Evolutionary conservation across 2,113 vertebrate genomes (phyloP), one percentile per base, ranked within the genome.

Genomic region (Guaruba guarouba): DNA sequence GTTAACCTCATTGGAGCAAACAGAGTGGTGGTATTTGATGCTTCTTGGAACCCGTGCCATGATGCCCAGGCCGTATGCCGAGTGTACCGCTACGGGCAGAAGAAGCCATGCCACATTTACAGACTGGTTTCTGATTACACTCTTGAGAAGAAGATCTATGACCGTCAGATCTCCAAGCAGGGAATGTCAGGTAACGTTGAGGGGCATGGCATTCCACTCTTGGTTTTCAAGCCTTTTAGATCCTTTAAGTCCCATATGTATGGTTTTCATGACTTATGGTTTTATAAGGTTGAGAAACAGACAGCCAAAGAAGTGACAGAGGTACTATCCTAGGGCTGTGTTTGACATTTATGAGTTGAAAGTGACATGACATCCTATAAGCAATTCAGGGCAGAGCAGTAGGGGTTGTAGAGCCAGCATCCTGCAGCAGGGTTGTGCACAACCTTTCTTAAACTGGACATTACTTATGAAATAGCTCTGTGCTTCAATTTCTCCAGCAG

Each of bases 21-120:
- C 96, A 98, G 99, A 11, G 99, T 99, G 41, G 99, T 99, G 57
- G 99, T 99, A 75, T 99, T 99, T 51, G 99, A 99, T 9, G 99
- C 99, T 57, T 99, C 99, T 48, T 99, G 99, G 99, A 99, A 99
- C 96, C 99, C 99, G 1, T 99, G 99, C 93, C 99, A 99, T 3
- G 99, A 99, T 1, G 99, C 99, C 37, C 99, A 99, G 97, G 99
- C 99, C 0, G 99, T 99, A 69, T 99, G 99, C 75, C 97, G 99
- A 14, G 99, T 99, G 70, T 99, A 99, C 95, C 99, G 99, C 83
- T 99, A 99, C 0, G 99, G 99, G 73, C 99, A 99, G 98, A 99
- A 96, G 97, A 99, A 99, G 94, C 98, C 99, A 0, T 99, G 99
- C 96, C 98, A 98, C 96, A 99, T 99, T 95, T 99, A 99, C 97